These are phyloP conservation scores for Aphelocoma californica DNA, from an alignment of 2,797 vertebrate species.

Conservation along the genomic window DNA sequence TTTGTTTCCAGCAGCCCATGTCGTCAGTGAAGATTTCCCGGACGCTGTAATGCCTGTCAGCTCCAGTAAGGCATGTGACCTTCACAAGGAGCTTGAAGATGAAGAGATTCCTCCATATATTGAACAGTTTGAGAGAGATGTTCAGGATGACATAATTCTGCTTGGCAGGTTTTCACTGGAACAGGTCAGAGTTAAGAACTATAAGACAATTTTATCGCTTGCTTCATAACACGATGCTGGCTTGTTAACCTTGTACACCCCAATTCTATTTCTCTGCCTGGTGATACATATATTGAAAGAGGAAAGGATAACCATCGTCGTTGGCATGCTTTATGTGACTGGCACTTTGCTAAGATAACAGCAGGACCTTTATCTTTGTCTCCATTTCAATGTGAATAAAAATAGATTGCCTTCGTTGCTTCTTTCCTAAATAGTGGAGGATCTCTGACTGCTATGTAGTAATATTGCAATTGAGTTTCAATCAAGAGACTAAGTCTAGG, in stretches of 20 bases:
- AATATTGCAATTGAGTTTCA: slow-evolving; percentile 58
- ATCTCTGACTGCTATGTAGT: not conserved
- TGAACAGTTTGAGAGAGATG: slow-evolving; percentile 83
- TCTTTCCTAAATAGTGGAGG: slow-evolving; percentile 9
- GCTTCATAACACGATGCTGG: slow-evolving; percentile 49
- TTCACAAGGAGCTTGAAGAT: slow-evolving; percentile 65
- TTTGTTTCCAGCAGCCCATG: slow-evolving; percentile 24
- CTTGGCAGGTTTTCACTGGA: slow-evolving; percentile 86
- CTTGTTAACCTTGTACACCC: slow-evolving; percentile 28
- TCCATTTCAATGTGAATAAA: slow-evolving; percentile 37
- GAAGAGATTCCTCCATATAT: slow-evolving; percentile 79
- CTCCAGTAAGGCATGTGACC: slow-evolving; percentile 56
- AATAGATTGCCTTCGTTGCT: slow-evolving; percentile 6
- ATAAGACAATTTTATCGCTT: slow-evolving; percentile 78
- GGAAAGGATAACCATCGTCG: not conserved
- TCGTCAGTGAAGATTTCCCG: not conserved
- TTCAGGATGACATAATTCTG: slow-evolving; percentile 86
- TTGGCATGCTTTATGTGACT: slow-evolving; percentile 2
- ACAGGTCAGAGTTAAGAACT: slow-evolving; percentile 89
- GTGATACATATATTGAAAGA: not conserved
- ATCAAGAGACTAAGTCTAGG: slow-evolving; percentile 26
- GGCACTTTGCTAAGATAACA: not conserved
- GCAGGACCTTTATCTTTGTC: slow-evolving; percentile 38
- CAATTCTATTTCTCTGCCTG: slow-evolving; percentile 3
- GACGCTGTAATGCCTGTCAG: not conserved